phyloP scores from a whole-genome alignment of 2,113 vertebrate species.

The Passerina amoena region DNA sequence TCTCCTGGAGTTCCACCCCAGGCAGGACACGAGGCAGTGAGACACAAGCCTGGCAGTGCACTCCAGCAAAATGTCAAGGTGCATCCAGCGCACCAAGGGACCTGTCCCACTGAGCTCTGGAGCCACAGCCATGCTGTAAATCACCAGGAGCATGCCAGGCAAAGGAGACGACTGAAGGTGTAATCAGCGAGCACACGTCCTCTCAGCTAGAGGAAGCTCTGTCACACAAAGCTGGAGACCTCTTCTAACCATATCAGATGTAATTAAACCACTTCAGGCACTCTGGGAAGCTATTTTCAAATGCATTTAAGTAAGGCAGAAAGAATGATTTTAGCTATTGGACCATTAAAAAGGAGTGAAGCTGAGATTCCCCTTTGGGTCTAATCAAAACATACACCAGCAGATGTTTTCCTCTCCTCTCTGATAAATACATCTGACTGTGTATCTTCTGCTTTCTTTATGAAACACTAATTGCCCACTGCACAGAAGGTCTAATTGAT shows the following conservation, averaged over 20 bases:
- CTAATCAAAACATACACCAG: constrained; percentile 13
- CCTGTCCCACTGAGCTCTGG: not conserved
- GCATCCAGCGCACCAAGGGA: not conserved
- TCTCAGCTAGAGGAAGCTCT: not conserved
- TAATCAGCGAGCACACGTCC: rapidly evolving
- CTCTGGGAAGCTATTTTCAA: constrained; percentile 28
- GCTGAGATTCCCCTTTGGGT: constrained; percentile 10
- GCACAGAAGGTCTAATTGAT: not conserved
- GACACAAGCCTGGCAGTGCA: not conserved
- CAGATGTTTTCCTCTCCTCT: constrained; percentile 12
- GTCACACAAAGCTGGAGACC: not conserved
- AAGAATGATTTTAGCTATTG: constrained; percentile 1
- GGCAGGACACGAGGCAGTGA: rapidly evolving
- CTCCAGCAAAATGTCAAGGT: not conserved
- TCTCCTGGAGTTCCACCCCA: not conserved
- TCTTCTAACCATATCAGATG: not conserved
- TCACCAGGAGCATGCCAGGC: not conserved
- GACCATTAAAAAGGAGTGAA: constrained; percentile 15
- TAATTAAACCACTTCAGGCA: constrained; percentile 43
- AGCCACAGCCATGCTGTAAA: not conserved
- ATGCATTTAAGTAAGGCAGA: not conserved
- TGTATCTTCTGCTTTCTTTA: not conserved
- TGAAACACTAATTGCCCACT: not conserved
- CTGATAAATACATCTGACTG: not conserved
- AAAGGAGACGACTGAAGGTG: not conserved